Conservation (phyloP, 2,888 invertebrate species). For the Harpagoxenus sublaevis region DNA sequence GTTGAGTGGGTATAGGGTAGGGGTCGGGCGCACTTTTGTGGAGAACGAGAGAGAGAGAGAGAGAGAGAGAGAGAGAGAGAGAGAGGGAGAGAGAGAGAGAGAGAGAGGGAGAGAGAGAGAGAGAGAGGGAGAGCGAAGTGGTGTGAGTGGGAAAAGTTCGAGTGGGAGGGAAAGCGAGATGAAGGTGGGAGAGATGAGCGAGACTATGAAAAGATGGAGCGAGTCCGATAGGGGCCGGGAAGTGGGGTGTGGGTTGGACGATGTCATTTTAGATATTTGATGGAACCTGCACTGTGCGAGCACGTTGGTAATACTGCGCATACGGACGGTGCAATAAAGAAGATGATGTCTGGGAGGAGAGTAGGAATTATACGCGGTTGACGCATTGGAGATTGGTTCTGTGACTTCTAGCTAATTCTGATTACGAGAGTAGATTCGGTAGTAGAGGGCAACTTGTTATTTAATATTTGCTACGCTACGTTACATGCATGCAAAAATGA, state of each 20-base stretch:
- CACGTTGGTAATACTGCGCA: conserved; percentile 42
- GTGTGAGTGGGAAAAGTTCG: conserved; percentile 55
- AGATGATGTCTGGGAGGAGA: conserved; percentile 45
- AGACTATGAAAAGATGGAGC: conserved; percentile 25
- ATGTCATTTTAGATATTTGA: conserved; percentile 57
- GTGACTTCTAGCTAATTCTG: conserved; percentile 45
- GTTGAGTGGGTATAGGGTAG: conserved; percentile 42
- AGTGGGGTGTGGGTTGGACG: conserved; percentile 43
- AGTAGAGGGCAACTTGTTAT: not conserved
- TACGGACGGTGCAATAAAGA: conserved; percentile 49
- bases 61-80: too few species aligned
- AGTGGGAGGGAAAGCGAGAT: conserved; percentile 44
- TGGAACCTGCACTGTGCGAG: conserved; percentile 53
- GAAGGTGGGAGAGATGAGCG: conserved; percentile 50
- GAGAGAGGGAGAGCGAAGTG: conserved; percentile 23
- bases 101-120: not conserved
- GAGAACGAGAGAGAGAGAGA: conserved; percentile 25
- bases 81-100: not conserved
- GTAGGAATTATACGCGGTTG: conserved; percentile 46
- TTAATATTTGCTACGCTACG: not conserved
- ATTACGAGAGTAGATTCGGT: conserved; percentile 13
- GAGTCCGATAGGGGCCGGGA: not conserved
- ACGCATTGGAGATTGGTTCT: conserved; percentile 40
- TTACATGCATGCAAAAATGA: too few species aligned
- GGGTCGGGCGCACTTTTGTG: conserved; percentile 29